These are phyloP conservation scores for Euura lappo DNA, from an alignment of 1,140 invertebrate species.

Conservation along the genomic window DNA sequence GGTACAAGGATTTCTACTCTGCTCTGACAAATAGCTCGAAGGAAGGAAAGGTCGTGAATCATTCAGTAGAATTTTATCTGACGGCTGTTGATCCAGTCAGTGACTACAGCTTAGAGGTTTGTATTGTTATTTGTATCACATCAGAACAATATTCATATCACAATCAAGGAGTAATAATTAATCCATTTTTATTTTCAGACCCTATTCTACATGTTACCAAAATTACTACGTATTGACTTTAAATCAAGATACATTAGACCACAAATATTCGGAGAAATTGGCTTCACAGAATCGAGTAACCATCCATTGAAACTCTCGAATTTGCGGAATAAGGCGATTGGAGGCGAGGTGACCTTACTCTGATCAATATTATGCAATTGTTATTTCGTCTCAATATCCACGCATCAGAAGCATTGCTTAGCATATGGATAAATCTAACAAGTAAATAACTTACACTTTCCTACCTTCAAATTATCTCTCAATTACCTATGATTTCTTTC, in stretches of 20 bases:
- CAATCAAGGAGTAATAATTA: too few relatives aligned
- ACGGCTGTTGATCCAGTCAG: conserved; percentile 48
- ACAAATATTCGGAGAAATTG: conserved; percentile 46
- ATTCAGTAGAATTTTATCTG: conserved; percentile 61
- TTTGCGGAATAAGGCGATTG: background rate
- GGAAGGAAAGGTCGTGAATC: conserved; percentile 59
- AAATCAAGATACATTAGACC: conserved; percentile 66
- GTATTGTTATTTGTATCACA: conserved; percentile 13
- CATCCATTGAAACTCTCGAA: conserved; percentile 24
- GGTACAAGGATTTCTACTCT: conserved; percentile 52
- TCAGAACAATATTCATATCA: too few relatives aligned
- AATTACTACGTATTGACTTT: conserved; percentile 60
- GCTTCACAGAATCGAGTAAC: conserved; percentile 25
- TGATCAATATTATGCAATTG: too few relatives aligned
- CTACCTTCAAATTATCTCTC: too few relatives aligned
- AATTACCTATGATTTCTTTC: too few relatives aligned
- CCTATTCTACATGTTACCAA: conserved; percentile 66
- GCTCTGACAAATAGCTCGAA: conserved; percentile 40
- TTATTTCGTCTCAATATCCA: too few relatives aligned
- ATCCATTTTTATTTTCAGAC: too few relatives aligned
- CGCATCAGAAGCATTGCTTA: too few relatives aligned
- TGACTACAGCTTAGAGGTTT: conserved; percentile 12
- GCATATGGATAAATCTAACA: too few relatives aligned
- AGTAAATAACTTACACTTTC: too few relatives aligned
- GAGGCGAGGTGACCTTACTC: too few relatives aligned